A percentile compares a stretch with the other conserved stretches of the same genome.
Conservation (phyloP, 1,140 invertebrate species). For the Hesperophylax magnus region DNA sequence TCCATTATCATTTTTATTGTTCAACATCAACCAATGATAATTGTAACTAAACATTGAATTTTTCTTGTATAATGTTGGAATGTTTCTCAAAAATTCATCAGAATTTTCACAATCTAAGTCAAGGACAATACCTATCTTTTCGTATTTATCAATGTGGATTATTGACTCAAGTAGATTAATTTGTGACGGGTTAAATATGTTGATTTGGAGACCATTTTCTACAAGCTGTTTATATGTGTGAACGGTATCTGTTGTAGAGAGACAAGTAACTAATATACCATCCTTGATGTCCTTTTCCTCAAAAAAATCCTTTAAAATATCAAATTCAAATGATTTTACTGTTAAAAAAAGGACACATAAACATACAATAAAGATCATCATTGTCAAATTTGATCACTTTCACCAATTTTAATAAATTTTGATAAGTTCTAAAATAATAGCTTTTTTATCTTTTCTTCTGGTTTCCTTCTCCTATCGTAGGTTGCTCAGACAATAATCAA, state of each 20-base stretch:
- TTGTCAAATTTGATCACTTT: background rate
- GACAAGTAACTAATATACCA: conserved; percentile 35
- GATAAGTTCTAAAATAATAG: no score
- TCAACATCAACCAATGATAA: conserved; percentile 46
- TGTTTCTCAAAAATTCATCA: conserved; percentile 21
- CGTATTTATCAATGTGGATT: conserved; percentile 8
- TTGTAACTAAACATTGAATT: conserved; percentile 42
- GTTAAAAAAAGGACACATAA: background rate
- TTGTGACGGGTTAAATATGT: conserved; percentile 1
- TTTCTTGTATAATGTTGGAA: conserved; percentile 29
- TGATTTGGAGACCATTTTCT: conserved; percentile 6
- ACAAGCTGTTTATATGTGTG: conserved; percentile 2
- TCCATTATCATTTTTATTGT: conserved; percentile 6
- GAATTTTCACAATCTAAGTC: conserved; percentile 46
- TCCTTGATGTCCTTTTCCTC: conserved; percentile 17
- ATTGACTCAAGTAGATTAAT: background rate
- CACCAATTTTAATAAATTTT: no score
- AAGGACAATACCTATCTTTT: conserved; percentile 40
- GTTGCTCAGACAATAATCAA: no score
- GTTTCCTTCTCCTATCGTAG: no score
- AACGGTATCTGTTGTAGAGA: background rate
- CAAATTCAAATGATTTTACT: background rate
- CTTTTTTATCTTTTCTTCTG: no score
- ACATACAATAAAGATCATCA: background rate
- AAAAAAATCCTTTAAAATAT: conserved; percentile 36